Base-by-base conservation (phyloP, 2,113 vertebrate genomes). In the Psilopogon haemacephalus region DNA sequence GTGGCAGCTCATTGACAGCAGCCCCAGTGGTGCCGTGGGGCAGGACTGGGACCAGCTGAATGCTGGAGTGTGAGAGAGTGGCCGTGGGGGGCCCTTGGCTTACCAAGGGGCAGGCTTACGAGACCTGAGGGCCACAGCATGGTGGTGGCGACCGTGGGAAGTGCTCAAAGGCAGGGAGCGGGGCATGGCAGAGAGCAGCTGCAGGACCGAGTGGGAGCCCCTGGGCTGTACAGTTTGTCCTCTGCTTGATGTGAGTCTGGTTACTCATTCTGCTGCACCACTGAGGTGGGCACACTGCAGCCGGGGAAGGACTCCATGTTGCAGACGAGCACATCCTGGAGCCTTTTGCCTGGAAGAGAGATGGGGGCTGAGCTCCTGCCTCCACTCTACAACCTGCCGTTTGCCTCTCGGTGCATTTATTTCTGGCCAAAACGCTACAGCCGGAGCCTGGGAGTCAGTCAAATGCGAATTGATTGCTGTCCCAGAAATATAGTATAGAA, bases 391-490 rank as follows among this genome's bases (percentile, higher is more conserved):
- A 64, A 69, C 42, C 33, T 91, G 69, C 48, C 35, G 27, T 28
- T 88, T 89, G 19, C 18, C 15, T 88, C 35, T 85, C 0, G 1
- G 35, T 58, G 35, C 28, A 8, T 55, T 91, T 59, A 11, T 48
- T 93, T 95, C 76, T 88, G 37, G 17, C 42, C 91, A 89, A 94
- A 94, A 92, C 59, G 27, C 83, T 91, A 50, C 30, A 70, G 63
- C 62, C 70, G 60, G 48, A 59, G 18, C 64, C 46, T 86, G 42
- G 42, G 87, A 89, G 48, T 70, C 2, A 2, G 56, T 80, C 72
- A 77, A 58, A 21, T 83, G 72, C 81, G 68, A 89, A 46, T 27
- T 91, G 19, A 4, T 52, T 90, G 68, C 30, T 21, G 44, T 74
- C 37, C 42, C n/a, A 77, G 72, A 94, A 82, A 93, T 73, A 70